Conservation (phyloP, 2,888 invertebrate species). For the Panorpa germanica region DNA sequence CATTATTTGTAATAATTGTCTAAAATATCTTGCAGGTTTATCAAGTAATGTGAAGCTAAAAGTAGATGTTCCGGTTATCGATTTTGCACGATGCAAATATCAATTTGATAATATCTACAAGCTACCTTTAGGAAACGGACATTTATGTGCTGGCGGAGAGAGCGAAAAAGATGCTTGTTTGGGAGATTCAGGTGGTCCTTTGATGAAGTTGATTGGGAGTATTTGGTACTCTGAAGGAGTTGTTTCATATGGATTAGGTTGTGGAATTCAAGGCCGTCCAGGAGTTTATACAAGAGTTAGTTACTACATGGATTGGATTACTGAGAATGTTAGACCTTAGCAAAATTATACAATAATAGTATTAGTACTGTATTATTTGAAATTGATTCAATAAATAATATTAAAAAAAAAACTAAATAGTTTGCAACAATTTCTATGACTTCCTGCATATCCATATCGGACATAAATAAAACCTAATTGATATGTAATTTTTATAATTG, state of each 20-base stretch:
- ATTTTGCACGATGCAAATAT: constrained; percentile 24
- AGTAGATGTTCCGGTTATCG: constrained; percentile 28
- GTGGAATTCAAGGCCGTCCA: constrained; percentile 35
- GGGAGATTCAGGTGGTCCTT: constrained; percentile 50
- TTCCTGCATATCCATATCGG: no score
- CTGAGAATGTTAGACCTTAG: no score
- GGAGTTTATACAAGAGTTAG: constrained; percentile 37
- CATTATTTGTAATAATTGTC: no score
- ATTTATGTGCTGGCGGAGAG: constrained; percentile 42
- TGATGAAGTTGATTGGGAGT: constrained; percentile 28
- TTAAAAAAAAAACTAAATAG: no score
- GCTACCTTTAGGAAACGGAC: no score
- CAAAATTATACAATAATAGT: no score
- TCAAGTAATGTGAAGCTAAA: constrained; percentile 33
- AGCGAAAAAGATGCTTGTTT: constrained; percentile 40
- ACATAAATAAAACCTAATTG: no score
- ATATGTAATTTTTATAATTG: no score
- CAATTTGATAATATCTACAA: constrained; percentile 25
- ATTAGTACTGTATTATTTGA: no score
- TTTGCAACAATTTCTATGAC: no score
- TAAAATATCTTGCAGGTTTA: constrained; percentile 19
- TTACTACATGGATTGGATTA: constrained; percentile 35
- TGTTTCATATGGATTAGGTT: constrained; percentile 38
- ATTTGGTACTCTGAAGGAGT: constrained; percentile 32
- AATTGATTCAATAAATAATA: no score